Evolutionary conservation across 2,888 invertebrate genomes (phyloP).

Genomic region (Plagiodera versicolora): DNA sequence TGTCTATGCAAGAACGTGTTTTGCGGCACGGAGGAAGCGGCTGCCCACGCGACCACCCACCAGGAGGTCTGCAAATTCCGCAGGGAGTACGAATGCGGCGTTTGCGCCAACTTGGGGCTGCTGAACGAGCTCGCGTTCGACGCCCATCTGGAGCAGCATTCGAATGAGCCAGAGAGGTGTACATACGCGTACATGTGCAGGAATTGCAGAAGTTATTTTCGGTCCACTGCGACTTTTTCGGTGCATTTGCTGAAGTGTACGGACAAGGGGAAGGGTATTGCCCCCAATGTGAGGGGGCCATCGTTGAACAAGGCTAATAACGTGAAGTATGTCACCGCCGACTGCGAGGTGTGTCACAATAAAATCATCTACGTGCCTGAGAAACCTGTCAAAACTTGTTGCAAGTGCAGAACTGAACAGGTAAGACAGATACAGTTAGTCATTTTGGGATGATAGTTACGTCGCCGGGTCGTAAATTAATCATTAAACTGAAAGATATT

Average conservation of each 20-base stretch:
- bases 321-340: slow-evolving; percentile 26
- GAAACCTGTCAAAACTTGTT: slow-evolving; percentile 2
- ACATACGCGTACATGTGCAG: slow-evolving; percentile 51
- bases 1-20: slow-evolving; percentile 52
- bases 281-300: too few species aligned
- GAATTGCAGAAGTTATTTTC: slow-evolving; percentile 48
- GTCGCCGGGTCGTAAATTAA: too few species aligned
- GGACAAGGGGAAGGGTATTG: slow-evolving; percentile 23
- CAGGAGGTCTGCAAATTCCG: slow-evolving; percentile 19
- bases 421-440: too few species aligned
- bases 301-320: too few species aligned
- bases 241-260: slow-evolving; percentile 43
- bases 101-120: slow-evolving; percentile 36
- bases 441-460: too few species aligned
- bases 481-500: too few species aligned
- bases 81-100: slow-evolving; percentile 37
- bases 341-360: slow-evolving; percentile 31
- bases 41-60: slow-evolving; percentile 21
- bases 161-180: slow-evolving; percentile 39
- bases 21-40: slow-evolving; percentile 49
- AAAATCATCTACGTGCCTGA: slow-evolving; percentile 29
- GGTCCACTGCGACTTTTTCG: slow-evolving; percentile 45
- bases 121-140: slow-evolving; percentile 33
- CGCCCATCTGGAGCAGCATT: slow-evolving; percentile 46
- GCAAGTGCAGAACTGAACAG: too few species aligned